phyloP scores from a whole-genome alignment of 2,113 vertebrate species.

The Cynoglossus semilaevis region DNA sequence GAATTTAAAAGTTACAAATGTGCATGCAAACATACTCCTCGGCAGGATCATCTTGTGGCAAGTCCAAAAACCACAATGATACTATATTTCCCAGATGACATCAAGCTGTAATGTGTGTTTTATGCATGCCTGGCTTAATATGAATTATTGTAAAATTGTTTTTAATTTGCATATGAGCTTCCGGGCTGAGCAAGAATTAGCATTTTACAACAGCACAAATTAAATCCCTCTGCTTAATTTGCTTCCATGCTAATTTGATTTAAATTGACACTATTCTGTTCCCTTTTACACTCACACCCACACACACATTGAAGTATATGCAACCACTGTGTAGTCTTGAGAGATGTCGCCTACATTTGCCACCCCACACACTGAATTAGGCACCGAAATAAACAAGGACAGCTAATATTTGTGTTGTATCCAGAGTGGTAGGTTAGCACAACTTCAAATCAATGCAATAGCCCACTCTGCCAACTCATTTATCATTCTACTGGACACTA shows the following conservation, averaged over 20 bases:
- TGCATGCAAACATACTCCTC: neutral
- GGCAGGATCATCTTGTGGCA: conserved; percentile 55
- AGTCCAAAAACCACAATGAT: conserved; percentile 66
- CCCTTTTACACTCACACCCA: conserved; percentile 45
- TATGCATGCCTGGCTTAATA: conserved; percentile 73
- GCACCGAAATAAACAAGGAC: conserved; percentile 25
- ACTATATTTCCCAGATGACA: conserved; percentile 62
- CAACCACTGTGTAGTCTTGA: conserved; percentile 41
- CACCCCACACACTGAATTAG: conserved; percentile 25
- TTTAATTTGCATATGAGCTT: conserved; percentile 77
- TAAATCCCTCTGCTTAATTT: conserved; percentile 79
- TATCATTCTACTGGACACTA: conserved; percentile 68
- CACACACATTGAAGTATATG: conserved; percentile 24
- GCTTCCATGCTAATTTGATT: conserved; percentile 76
- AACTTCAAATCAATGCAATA: conserved; percentile 62
- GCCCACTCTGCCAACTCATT: conserved; percentile 50
- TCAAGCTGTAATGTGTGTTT: conserved; percentile 70
- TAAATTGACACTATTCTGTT: conserved; percentile 72
- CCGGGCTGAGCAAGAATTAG: conserved; percentile 73
- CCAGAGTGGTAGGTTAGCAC: conserved; percentile 43
- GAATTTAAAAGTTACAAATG: conserved; percentile 1
- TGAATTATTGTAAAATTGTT: conserved; percentile 77
- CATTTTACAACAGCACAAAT: conserved; percentile 80
- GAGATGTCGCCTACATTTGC: conserved; percentile 37
- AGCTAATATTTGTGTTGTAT: conserved; percentile 21